Evolutionary conservation across 64 coral and sea anemone genomes (phyloP).

Genomic region (Montipora cactus): DNA sequence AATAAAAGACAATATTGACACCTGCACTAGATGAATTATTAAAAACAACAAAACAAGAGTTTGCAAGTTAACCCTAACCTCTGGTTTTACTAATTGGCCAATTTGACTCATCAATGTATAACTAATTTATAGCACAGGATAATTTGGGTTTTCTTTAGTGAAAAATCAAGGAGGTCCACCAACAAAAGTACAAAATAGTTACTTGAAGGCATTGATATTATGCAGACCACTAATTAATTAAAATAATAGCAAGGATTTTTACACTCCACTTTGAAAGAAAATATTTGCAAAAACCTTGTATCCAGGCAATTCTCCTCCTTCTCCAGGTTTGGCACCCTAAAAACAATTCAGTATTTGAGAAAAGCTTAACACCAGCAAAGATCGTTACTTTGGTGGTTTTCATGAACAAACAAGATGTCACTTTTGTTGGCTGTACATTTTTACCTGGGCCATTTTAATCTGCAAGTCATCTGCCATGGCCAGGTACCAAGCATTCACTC

Average conservation of each 20-base stretch:
- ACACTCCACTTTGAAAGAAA: neutral
- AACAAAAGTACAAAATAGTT: too few species aligned
- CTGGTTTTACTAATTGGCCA: too few species aligned
- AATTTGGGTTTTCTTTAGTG: too few species aligned
- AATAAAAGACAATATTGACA: neutral
- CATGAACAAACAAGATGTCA: too few species aligned
- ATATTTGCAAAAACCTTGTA: conserved; percentile 69
- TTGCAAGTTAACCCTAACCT: too few species aligned
- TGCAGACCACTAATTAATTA: too few species aligned
- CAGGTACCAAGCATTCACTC: conserved; percentile 85
- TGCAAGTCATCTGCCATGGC: conserved; percentile 90
- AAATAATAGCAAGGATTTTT: too few species aligned
- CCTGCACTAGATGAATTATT: neutral
- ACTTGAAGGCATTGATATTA: too few species aligned
- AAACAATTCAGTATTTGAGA: neutral
- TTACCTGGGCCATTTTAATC: conserved; percentile 99
- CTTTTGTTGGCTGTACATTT: neutral
- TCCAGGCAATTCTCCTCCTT: conserved; percentile 96
- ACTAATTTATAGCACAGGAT: too few species aligned
- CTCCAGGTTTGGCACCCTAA: conserved; percentile 96
- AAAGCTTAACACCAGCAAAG: neutral
- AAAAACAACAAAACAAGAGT: neutral
- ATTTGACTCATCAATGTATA: too few species aligned
- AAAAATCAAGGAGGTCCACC: too few species aligned
- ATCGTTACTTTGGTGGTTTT: neutral